Conservation (phyloP, 2,888 invertebrate genomes). For the Lepidocyrtinus sp. region DNA sequence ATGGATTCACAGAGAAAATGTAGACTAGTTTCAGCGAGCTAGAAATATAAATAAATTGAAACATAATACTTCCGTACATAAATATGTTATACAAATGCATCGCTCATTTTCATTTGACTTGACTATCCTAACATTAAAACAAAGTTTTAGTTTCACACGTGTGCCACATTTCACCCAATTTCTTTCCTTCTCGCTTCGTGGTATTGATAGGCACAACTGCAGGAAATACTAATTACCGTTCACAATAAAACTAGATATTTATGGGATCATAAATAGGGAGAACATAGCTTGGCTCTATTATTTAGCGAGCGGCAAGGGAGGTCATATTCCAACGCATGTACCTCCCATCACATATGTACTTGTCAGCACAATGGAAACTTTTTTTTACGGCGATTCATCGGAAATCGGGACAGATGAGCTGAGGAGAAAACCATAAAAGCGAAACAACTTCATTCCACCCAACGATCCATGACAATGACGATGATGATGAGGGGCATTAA, state of each 20-base stretch:
- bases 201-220: not conserved
- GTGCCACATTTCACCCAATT: not conserved
- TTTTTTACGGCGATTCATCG: slow-evolving; percentile 22
- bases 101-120: not conserved
- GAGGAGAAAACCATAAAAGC: slow-evolving; percentile 8
- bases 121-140: no score
- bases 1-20: slow-evolving; percentile 79
- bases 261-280: slow-evolving; percentile 27
- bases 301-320: no score
- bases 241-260: slow-evolving; percentile 48
- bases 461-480: slow-evolving; percentile 12
- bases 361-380: slow-evolving; percentile 16
- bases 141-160: not conserved
- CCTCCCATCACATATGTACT: not conserved
- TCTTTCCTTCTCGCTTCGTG: not conserved
- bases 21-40: slow-evolving; percentile 78
- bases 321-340: not conserved
- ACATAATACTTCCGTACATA: no score
- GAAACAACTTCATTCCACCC: slow-evolving; percentile 26
- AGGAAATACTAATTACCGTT: slow-evolving; percentile 40
- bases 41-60: no score
- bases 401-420: slow-evolving; percentile 16
- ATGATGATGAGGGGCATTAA: slow-evolving; percentile 23
- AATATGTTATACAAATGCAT: no score
- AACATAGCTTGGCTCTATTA: not conserved